These are phyloP conservation scores for Heliconius hortense DNA, from an alignment of 2,888 invertebrate species.

Conservation along the genomic window DNA sequence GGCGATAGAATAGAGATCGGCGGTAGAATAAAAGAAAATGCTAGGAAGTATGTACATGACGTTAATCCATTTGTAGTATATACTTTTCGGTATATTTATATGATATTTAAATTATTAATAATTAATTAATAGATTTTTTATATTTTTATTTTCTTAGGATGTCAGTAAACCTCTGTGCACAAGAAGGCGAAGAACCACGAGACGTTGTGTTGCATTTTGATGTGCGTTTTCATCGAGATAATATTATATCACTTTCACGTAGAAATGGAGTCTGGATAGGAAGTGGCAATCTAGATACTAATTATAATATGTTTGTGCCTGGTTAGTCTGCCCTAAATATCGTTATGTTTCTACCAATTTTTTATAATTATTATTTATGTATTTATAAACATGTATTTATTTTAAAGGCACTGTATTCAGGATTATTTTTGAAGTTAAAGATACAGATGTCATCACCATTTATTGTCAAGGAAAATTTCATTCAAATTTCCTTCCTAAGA, in stretches of 20 bases:
- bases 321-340: slow-evolving; percentile 52
- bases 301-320: slow-evolving; percentile 78
- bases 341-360: background rate
- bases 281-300: slow-evolving; percentile 75
- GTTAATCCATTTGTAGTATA: background rate
- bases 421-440: slow-evolving; percentile 75
- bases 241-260: slow-evolving; percentile 72
- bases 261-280: slow-evolving; percentile 77
- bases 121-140: background rate
- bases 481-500: slow-evolving; percentile 76
- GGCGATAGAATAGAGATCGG: slow-evolving; percentile 77
- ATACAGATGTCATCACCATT: slow-evolving; percentile 76
- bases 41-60: slow-evolving; percentile 64
- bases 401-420: slow-evolving; percentile 70
- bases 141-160: slow-evolving; percentile 54
- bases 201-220: slow-evolving; percentile 77
- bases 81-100: background rate
- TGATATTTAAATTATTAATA: too few relatives aligned
- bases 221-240: slow-evolving; percentile 74
- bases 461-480: slow-evolving; percentile 79
- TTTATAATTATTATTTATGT: background rate
- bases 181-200: slow-evolving; percentile 73
- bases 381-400: background rate
- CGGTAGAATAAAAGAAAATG: slow-evolving; percentile 76
- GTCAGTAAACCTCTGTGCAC: slow-evolving; percentile 75